phyloP scores from a whole-genome alignment of 2,113 vertebrate genomes.

The Platycercus adscitus region DNA sequence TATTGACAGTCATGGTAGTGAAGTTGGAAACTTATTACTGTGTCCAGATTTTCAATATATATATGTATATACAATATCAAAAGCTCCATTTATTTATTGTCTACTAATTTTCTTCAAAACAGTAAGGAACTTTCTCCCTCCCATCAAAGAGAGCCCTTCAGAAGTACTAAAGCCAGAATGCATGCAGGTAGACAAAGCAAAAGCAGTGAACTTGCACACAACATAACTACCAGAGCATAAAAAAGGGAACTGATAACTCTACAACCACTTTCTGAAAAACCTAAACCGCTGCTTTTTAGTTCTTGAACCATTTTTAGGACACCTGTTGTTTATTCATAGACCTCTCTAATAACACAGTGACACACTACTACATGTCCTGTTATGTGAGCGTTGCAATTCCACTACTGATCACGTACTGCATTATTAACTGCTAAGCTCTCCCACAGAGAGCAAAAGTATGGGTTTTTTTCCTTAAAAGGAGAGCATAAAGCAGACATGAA shows the following conservation, averaged over 20 bases:
- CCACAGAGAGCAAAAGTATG: neutral
- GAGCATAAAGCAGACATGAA: neutral
- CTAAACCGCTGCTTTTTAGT: neutral
- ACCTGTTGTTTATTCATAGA: neutral
- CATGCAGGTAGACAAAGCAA: accelerated
- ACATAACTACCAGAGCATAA: accelerated
- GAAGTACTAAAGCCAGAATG: neutral
- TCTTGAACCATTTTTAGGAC: neutral
- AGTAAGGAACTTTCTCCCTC: neutral
- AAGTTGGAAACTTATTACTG: neutral
- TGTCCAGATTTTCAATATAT: neutral
- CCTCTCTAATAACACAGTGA: neutral
- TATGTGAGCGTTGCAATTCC: neutral
- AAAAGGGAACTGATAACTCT: neutral
- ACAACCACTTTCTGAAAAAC: neutral
- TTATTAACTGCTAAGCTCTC: neutral
- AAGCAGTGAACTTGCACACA: neutral
- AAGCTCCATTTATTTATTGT: neutral
- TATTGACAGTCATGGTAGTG: neutral
- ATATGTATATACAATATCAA: neutral
- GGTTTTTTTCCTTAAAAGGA: neutral
- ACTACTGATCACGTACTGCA: neutral
- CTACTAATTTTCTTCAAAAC: neutral
- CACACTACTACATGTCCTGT: neutral
- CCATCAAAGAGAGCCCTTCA: neutral